These are phyloP conservation scores for Elysia crispata DNA, from an alignment of 2,888 invertebrate species.

Conservation along the genomic window DNA sequence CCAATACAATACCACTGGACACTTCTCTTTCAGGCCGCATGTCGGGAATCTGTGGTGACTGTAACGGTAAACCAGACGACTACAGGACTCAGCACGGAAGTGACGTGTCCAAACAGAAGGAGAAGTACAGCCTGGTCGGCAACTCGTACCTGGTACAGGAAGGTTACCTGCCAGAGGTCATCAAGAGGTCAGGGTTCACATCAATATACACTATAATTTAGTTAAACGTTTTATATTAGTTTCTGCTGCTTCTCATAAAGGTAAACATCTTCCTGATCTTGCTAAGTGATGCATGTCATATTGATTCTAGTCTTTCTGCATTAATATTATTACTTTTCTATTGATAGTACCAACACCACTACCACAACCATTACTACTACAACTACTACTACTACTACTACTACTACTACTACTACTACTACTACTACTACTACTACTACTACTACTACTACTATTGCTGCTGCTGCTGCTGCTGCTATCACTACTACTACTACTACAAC, in stretches of 20 bases:
- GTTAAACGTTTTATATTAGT: no score
- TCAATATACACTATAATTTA: no score
- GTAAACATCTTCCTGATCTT: no score
- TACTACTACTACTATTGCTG: neutral
- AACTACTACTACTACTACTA: no score
- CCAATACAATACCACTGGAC: no score
- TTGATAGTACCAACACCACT: no score
- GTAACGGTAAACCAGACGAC: constrained; percentile 58
- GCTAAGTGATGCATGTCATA: no score
- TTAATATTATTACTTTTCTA: no score
- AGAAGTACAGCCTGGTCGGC: constrained; percentile 52
- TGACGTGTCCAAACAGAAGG: constrained; percentile 48
- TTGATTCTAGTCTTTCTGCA: no score
- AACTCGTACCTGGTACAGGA: constrained; percentile 59
- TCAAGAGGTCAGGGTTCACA: neutral
- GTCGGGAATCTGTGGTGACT: constrained; percentile 62
- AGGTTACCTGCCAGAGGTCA: neutral
- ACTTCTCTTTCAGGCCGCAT: constrained; percentile 23
- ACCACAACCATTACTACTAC: no score
- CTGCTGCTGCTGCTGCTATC: constrained; percentile 10
- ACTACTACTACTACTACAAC: constrained; percentile 19
- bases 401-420: constrained; percentile 9
- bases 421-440: constrained; percentile 9
- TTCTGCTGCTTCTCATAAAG: no score
- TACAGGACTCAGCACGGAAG: constrained; percentile 51